Evolutionary conservation across 2,888 invertebrate genomes (phyloP).

Genomic region (Lycophotia porphyrea): DNA sequence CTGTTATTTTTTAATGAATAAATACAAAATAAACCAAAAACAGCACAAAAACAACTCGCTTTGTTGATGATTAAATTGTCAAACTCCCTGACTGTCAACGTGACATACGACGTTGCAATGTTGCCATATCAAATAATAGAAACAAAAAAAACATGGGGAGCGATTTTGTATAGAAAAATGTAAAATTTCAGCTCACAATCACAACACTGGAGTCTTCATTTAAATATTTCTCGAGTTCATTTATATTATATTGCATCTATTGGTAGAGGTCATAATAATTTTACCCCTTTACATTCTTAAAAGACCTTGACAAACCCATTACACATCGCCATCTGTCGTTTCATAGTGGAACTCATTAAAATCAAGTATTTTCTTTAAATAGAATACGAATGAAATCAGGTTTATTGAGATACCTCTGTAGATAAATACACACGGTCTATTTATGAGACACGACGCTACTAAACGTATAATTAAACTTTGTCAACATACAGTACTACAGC

Average conservation of each 20-base stretch:
- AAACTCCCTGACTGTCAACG: constrained; percentile 3
- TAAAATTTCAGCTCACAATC: not conserved
- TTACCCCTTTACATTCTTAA: not conserved
- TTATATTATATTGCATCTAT: no score
- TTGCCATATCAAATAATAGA: not conserved
- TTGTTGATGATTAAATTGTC: constrained; percentile 41
- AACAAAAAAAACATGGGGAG: not conserved
- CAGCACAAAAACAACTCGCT: constrained; percentile 4
- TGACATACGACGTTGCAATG: not conserved
- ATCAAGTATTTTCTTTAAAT: not conserved
- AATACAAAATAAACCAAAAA: constrained; percentile 17
- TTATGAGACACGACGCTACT: not conserved
- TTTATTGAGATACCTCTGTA: not conserved
- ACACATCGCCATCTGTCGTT: constrained; percentile 2
- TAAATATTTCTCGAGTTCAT: not conserved
- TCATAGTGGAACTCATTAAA: not conserved
- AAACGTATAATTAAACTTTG: not conserved
- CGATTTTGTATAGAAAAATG: not conserved
- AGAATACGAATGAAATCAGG: not conserved
- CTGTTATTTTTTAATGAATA: constrained; percentile 6
- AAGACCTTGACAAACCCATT: not conserved
- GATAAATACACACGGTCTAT: not conserved
- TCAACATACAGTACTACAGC: not conserved
- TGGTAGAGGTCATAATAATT: not conserved
- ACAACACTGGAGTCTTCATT: not conserved